These are phyloP conservation scores for Zeus faber DNA, from an alignment of 2,113 vertebrate genomes.

Conservation along the genomic window DNA sequence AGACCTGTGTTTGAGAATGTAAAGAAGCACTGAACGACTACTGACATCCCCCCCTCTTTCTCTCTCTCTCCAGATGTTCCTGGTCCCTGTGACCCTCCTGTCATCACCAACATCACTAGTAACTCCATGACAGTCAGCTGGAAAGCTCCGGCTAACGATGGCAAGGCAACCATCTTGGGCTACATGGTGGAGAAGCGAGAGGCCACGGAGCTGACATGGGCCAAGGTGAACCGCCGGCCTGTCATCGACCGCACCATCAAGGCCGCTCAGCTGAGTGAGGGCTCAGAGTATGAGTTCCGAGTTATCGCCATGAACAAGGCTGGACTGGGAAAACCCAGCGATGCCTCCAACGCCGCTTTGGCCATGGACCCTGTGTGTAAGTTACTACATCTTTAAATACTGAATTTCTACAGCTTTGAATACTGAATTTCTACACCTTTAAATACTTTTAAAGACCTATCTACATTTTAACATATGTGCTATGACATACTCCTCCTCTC, in stretches of 20 bases:
- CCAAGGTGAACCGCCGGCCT: conserved; percentile 90
- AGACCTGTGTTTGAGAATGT: too few species aligned
- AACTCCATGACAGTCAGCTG: conserved; percentile 98
- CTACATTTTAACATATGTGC: not conserved
- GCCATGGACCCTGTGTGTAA: conserved; percentile 95
- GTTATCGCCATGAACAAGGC: conserved; percentile 96
- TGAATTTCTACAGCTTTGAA: too few species aligned
- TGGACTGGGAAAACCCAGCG: conserved; percentile 93
- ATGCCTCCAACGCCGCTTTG: conserved; percentile 84
- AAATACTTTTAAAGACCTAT: too few species aligned
- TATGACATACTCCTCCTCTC: conserved; percentile 9
- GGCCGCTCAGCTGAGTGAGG: conserved; percentile 89
- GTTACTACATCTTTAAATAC: too few species aligned
- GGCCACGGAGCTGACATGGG: conserved; percentile 88
- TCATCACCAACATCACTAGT: conserved; percentile 94
- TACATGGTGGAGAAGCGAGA: conserved; percentile 97
- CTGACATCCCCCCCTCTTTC: not conserved
- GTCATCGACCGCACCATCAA: conserved; percentile 96
- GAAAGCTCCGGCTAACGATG: conserved; percentile 93
- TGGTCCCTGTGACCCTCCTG: conserved; percentile 89
- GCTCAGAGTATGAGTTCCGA: conserved; percentile 93
- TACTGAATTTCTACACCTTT: too few species aligned
- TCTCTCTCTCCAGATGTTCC: conserved; percentile 81
- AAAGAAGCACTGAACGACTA: too few species aligned
- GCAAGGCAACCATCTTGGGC: conserved; percentile 89